Percentiles rank a stretch among this genome's conserved stretches.
These are phyloP conservation scores for Aricia agestis DNA, from an alignment of 1,140 invertebrate species.

Conservation along the genomic window DNA sequence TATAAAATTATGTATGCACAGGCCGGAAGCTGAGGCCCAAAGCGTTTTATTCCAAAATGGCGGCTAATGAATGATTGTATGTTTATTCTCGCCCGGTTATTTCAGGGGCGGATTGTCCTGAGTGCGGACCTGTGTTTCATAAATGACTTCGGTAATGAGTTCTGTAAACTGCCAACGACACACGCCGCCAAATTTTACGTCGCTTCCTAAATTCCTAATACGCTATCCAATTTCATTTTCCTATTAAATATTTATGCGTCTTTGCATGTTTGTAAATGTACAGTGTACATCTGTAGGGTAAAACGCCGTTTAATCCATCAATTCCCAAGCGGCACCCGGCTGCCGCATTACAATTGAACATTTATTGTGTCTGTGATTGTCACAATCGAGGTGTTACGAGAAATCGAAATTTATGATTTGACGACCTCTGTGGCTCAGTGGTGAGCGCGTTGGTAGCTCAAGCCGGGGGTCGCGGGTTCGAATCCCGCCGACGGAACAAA, in stretches of 20 bases:
- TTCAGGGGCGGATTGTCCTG: slow-evolving; percentile 28
- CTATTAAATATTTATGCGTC: background rate
- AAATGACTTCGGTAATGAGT: slow-evolving; percentile 55
- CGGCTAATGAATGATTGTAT: slow-evolving; percentile 3
- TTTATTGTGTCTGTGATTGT: too few relatives aligned
- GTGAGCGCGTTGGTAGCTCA: too few relatives aligned
- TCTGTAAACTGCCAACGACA: slow-evolving; percentile 44
- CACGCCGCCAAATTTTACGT: slow-evolving; percentile 35
- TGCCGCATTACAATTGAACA: too few relatives aligned
- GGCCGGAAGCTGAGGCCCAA: background rate
- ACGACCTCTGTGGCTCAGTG: too few relatives aligned
- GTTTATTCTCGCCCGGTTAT: slow-evolving; percentile 25
- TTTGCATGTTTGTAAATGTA: background rate
- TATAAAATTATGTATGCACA: background rate
- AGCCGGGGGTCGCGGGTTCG: too few relatives aligned
- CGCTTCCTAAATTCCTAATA: slow-evolving; percentile 13
- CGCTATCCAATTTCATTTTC: background rate
- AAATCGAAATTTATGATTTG: too few relatives aligned
- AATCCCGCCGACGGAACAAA: too few relatives aligned
- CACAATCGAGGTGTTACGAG: too few relatives aligned
- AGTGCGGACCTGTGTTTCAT: slow-evolving; percentile 45
- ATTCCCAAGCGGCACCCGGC: too few relatives aligned
- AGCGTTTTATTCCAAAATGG: background rate
- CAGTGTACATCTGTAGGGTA: too few relatives aligned
- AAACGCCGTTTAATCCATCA: too few relatives aligned